A percentile compares a stretch with the other conserved stretches of the same genome.
These are phyloP conservation scores for Oryctolagus cuniculus DNA, from an alignment of 2,113 vertebrate genomes.

Conservation along the genomic window DNA sequence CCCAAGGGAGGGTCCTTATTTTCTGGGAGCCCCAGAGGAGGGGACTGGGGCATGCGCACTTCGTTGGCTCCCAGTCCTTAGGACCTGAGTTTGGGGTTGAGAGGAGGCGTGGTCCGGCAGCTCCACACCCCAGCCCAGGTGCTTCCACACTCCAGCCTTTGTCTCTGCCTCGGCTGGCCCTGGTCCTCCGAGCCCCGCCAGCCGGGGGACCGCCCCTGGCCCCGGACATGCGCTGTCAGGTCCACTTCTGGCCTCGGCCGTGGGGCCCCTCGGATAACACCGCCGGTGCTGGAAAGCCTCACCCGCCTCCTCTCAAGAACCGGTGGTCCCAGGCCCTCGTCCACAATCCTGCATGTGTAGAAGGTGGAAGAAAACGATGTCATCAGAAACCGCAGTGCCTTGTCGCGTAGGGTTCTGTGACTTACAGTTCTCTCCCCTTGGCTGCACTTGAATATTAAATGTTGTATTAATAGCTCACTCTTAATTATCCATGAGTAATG, in stretches of 20 bases:
- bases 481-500: constrained; percentile 92
- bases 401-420: constrained; percentile 83
- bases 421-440: constrained; percentile 88
- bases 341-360: constrained; percentile 71
- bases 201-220: not conserved
- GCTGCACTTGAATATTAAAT: constrained; percentile 90
- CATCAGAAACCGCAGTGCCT: constrained; percentile 78
- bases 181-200: not conserved
- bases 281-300: constrained; percentile 80
- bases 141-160: not conserved
- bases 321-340: constrained; percentile 77
- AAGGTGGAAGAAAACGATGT: constrained; percentile 45
- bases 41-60: too few relatives aligned
- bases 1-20: not conserved
- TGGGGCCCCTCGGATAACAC: constrained; percentile 70
- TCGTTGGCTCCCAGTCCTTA: too few relatives aligned
- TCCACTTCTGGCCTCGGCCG: constrained; percentile 28
- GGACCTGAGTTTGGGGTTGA: too few relatives aligned
- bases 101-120: not conserved
- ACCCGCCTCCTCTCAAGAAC: constrained; percentile 79
- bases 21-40: too few relatives aligned
- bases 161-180: not conserved
- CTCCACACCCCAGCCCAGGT: fast-evolving
- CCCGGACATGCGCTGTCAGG: constrained; percentile 49
- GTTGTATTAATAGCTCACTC: constrained; percentile 91